Evolutionary conservation across 2,113 vertebrate genomes (phyloP).

Genomic region (Ancistrus triradiatus): DNA sequence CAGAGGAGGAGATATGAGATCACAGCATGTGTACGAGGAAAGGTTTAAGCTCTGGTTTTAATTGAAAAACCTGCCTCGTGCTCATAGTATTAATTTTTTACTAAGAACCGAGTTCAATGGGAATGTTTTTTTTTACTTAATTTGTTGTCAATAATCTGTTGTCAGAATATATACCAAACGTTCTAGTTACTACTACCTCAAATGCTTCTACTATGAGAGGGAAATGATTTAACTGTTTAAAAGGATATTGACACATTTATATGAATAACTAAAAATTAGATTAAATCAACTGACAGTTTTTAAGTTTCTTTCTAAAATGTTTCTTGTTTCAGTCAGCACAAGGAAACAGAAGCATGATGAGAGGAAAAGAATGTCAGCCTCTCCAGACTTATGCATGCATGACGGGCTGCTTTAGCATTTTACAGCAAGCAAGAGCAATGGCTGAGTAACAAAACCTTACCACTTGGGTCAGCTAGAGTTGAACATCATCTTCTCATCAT

Average conservation of each 20-base stretch:
- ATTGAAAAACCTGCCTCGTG: neutral
- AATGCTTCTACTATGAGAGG: neutral
- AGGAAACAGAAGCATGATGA: slow-evolving; percentile 36
- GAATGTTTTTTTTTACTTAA: neutral
- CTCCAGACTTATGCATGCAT: slow-evolving; percentile 54
- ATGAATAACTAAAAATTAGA: slow-evolving; percentile 9
- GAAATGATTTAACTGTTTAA: neutral
- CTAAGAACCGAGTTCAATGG: neutral
- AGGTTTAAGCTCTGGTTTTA: slow-evolving; percentile 9
- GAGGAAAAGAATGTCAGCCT: slow-evolving; percentile 30
- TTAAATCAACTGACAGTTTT: neutral
- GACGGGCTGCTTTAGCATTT: slow-evolving; percentile 68
- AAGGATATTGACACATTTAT: slow-evolving; percentile 1
- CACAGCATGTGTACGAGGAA: too few relatives aligned
- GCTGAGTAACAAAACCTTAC: slow-evolving; percentile 62
- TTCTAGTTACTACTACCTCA: neutral
- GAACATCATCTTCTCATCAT: slow-evolving; percentile 79
- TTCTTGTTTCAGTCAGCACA: slow-evolving; percentile 27
- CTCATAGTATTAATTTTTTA: neutral
- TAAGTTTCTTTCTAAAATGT: slow-evolving; percentile 7
- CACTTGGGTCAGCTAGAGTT: slow-evolving; percentile 71
- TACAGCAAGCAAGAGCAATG: slow-evolving; percentile 54
- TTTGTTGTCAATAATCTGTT: neutral
- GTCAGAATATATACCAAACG: neutral
- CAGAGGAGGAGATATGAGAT: slow-evolving; percentile 79